Percentiles rank a stretch among this genome's conserved stretches.
phyloP scores from a whole-genome alignment of 2,113 vertebrate genomes.

The western clawed frog (Xenopus tropicalis) region DNA sequence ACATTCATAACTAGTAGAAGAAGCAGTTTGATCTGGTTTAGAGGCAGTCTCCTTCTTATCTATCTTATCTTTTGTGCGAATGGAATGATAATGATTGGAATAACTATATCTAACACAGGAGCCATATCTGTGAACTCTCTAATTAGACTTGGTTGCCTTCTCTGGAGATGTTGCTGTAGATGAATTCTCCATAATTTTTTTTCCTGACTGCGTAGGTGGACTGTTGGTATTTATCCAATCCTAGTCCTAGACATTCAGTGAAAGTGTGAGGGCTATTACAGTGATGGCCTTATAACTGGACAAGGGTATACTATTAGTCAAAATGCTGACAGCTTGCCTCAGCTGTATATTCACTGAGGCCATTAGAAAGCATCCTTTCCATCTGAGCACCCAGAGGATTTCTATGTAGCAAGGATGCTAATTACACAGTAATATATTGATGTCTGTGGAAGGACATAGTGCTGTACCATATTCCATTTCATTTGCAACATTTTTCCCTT shows the following conservation, averaged over 20 bases:
- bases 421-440: conserved; percentile 38
- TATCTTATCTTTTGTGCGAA: no score
- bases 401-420: neutral
- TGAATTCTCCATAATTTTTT: neutral
- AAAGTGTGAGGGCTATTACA: neutral
- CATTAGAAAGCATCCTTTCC: neutral
- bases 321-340: neutral
- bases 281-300: neutral
- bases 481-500: neutral
- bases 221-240: neutral
- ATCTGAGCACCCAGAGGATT: neutral
- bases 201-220: neutral
- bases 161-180: neutral
- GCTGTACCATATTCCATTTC: neutral
- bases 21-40: no score
- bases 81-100: no score
- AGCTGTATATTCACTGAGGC: neutral
- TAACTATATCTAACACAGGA: no score
- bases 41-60: no score
- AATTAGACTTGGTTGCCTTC: no score
- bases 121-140: no score
- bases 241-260: neutral
- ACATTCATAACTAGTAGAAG: no score
- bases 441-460: neutral
- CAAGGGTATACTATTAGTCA: neutral